phyloP scores from a whole-genome alignment of 2,113 vertebrate genomes.

The Pygoscelis antarcticus region DNA sequence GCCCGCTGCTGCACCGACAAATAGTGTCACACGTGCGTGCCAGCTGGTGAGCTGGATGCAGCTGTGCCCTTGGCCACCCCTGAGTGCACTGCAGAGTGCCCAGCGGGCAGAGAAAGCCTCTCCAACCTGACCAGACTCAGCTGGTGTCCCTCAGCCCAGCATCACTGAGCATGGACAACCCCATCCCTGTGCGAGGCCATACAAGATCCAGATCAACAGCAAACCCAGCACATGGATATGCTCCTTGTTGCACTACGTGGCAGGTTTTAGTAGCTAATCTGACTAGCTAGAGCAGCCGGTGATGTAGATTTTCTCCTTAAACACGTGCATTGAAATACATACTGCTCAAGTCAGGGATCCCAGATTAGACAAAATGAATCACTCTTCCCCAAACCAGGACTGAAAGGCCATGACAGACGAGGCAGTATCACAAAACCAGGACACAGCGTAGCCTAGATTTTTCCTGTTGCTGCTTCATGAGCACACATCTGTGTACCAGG shows the following conservation, averaged over 20 bases:
- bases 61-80: background rate
- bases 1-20: background rate
- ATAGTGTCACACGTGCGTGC: fast-evolving
- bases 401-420: background rate
- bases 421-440: background rate
- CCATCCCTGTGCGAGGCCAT: background rate
- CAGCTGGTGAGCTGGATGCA: background rate
- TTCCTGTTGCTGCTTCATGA: background rate
- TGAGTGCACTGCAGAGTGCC: background rate
- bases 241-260: background rate
- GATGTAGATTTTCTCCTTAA: background rate
- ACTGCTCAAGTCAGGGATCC: background rate
- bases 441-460: fast-evolving
- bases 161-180: background rate
- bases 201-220: background rate
- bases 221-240: background rate
- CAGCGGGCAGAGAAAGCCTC: background rate
- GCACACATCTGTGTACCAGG: background rate
- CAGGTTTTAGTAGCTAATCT: background rate
- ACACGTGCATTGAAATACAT: background rate
- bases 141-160: background rate
- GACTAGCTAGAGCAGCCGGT: background rate
- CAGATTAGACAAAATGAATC: background rate
- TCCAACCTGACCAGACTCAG: background rate
- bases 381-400: background rate